These are phyloP conservation scores for Stercorarius parasiticus DNA, from an alignment of 2,113 vertebrate species.

Conservation along the genomic window DNA sequence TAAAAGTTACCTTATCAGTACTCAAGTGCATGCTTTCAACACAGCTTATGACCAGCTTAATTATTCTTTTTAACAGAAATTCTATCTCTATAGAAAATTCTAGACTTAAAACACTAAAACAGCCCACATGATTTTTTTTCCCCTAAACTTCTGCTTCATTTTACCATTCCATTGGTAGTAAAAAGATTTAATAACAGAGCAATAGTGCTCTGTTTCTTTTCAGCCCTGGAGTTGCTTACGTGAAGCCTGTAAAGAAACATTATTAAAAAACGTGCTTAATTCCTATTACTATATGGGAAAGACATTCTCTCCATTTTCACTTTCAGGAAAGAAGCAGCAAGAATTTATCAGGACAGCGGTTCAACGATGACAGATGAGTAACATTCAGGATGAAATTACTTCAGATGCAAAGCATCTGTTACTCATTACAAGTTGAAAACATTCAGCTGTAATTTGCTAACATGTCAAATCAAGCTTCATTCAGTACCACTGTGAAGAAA, in stretches of 20 bases:
- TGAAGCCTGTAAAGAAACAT: background rate
- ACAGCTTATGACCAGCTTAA: background rate
- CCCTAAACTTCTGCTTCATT: background rate
- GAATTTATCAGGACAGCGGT: background rate
- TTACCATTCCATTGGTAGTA: background rate
- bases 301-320: background rate
- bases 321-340: background rate
- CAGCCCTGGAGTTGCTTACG: background rate
- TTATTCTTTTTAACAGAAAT: background rate
- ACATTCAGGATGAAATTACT: background rate
- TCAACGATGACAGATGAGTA: background rate
- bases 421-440: background rate
- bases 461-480: slow-evolving; percentile 24
- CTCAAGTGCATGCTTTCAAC: background rate
- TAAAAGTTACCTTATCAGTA: background rate
- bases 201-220: background rate
- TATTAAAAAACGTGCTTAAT: background rate
- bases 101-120: background rate
- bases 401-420: background rate
- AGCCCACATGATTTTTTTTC: fast-evolving
- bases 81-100: background rate
- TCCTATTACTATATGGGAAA: background rate
- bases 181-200: background rate
- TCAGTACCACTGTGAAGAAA: background rate
- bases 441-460: background rate